Evolutionary conservation across 1,140 invertebrate species (phyloP), one percentile per base, ranked within the genome.

Genomic region (Caenorhabditis brenneri): DNA sequence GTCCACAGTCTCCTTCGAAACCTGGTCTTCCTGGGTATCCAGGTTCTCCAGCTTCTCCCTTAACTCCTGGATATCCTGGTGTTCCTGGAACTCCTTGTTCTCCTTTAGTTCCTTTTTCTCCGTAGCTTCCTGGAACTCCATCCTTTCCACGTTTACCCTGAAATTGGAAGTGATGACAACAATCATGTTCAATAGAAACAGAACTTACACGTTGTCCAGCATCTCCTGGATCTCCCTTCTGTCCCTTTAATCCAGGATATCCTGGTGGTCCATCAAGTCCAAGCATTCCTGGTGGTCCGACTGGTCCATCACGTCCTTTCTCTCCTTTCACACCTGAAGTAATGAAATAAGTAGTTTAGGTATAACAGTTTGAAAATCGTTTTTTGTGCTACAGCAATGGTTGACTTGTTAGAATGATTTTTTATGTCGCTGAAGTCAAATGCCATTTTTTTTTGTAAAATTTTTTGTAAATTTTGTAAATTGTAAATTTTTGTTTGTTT

Each of bases 221-320:
- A 84, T 90, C 89, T 87, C 89, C 89, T 36, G 83, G 78, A 82
- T 90, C 89, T 83, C 89, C 89, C 39, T 89, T 89, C 79, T 91
- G 83, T 31, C 89, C 89, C 82, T 90, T 88, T 19, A 90, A 48
- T 27, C 89, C 89, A 42, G 88, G 80, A 83, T 87, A 88, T 55
- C 89, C 89, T 65, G 89, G 88, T 58, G 85, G 29, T 15, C 89
- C 89, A 49, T 90, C 89, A n/a, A 81, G 69, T 60, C 89, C 90
- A 24, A 80, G 85, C 27, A 84, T 58, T 79, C 83, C 83, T 24
- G 78, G 89, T 7, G 89, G 89, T 46, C 89, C 89, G 39, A 87
- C 84, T 31, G 88, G 87, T 16, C 89, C 89, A 46, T 81, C 88
- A 29, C 89, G 87, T 51, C 89, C 89, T 82, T 90, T 90, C 69